Evolutionary conservation across 2,797 vertebrate species (phyloP), one percentile per base, ranked within the genome.

Genomic region (Pelodytes ibericus): DNA sequence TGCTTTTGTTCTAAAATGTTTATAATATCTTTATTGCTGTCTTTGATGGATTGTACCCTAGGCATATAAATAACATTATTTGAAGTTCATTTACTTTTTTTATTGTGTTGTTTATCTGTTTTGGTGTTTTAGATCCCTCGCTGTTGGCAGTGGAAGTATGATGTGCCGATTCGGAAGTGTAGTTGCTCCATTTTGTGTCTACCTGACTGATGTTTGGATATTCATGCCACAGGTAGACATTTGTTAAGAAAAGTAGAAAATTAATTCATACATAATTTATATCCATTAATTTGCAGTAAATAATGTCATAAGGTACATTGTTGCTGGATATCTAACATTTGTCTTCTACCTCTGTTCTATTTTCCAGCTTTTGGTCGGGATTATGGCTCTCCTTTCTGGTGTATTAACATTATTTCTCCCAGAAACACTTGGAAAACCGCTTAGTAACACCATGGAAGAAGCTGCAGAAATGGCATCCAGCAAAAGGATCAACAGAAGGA

Each of bases 111-210:
- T n/a, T n/a, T 47, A 20, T n/a, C 76, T 57, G 30, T 16, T 31
- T n/a, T 61, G 18, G 16, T 66, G 2, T 64, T 77, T 2, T 84
- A 98, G 97, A 85, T 93, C 94, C 0, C 87, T 95, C 83, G 95
- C 96, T 0, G 91, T 98, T 63, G 96, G 96, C 25, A 97, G 92
- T 60, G 95, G 97, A 25, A 97, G 93, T 72, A 96, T 95, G 94
- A 94, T 95, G 92, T 95, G 95, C 73, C 93, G 94, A 5, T 86
- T 95, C 30, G 95, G 95, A 62, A 97, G 94, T 44, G 91, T 96
- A 49, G 85, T 96, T 47, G 93, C 96, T 16, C 96, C 94, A 3
- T 93, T 98, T 84, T 94, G 92, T 51, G 89, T 95, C 0, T 94
- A 95, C 80, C 86, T 97, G 74, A 89, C 91, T 70, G 92, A 91